Conservation (phyloP, 2,113 vertebrate species). For the Lamprologus tigripictilis region DNA sequence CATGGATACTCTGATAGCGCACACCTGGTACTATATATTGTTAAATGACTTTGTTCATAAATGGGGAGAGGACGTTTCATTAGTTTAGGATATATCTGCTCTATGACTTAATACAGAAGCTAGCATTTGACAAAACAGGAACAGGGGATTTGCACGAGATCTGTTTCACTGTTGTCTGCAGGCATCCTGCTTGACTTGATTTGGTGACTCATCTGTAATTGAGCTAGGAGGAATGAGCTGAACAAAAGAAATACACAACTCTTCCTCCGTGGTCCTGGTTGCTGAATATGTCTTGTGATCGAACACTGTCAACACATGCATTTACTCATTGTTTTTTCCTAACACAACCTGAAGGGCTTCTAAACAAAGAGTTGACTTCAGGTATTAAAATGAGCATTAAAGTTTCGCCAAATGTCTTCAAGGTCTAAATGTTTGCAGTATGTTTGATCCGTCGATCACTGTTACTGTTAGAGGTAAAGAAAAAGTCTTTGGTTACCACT, state of each 20-base stretch:
- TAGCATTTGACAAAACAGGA: background rate
- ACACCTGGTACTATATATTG: background rate
- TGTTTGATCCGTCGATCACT: background rate
- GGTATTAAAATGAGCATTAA: background rate
- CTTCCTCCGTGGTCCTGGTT: background rate
- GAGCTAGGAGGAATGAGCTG: background rate
- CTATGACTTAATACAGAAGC: background rate
- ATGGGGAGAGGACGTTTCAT: background rate
- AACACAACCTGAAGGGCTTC: background rate
- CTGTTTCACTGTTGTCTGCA: background rate
- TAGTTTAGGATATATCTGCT: background rate
- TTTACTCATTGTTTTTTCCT: background rate
- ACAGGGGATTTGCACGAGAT: background rate
- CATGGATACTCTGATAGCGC: too few relatives aligned
- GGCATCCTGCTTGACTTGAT: background rate
- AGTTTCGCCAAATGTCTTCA: background rate
- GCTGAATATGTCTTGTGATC: conserved; percentile 15
- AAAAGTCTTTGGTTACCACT: background rate
- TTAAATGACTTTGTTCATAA: background rate
- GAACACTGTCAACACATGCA: background rate
- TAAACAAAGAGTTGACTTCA: background rate
- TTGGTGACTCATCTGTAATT: background rate
- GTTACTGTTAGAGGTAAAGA: background rate
- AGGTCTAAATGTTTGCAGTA: background rate
- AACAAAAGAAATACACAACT: background rate